Conservation (phyloP, 64 coral and sea anemone species). For the Montipora sp. region DNA sequence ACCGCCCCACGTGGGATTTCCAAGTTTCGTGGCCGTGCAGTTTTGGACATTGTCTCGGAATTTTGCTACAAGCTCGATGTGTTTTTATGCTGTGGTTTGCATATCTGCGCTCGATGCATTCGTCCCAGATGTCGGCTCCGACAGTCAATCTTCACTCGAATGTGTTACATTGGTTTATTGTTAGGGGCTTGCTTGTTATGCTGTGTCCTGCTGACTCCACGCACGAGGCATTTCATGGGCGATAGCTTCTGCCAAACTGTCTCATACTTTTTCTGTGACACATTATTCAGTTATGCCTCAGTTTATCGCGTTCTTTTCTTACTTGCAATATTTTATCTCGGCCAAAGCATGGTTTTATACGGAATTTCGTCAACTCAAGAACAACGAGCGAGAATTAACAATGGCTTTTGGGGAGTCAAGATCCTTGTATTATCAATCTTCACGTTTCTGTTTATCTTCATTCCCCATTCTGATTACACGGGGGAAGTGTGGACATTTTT, state of each 20-base stretch:
- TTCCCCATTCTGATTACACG: slow-evolving; percentile 92
- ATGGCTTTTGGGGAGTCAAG: slow-evolving; percentile 88
- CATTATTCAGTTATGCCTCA: slow-evolving; percentile 79
- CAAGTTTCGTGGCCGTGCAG: neutral
- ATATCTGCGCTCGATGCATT: slow-evolving; percentile 69
- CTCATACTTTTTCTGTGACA: slow-evolving; percentile 84
- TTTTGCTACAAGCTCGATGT: slow-evolving; percentile 70
- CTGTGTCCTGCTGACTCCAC: slow-evolving; percentile 80
- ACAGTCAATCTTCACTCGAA: slow-evolving; percentile 78
- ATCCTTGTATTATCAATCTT: slow-evolving; percentile 65
- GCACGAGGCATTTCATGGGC: slow-evolving; percentile 46
- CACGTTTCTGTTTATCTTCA: slow-evolving; percentile 78
- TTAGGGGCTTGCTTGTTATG: slow-evolving; percentile 82
- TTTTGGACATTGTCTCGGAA: slow-evolving; percentile 10
- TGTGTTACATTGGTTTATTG: slow-evolving; percentile 81
- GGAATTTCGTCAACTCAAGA: slow-evolving; percentile 66
- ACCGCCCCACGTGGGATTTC: neutral
- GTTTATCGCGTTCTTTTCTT: slow-evolving; percentile 87
- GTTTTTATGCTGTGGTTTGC: slow-evolving; percentile 82
- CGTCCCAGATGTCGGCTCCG: slow-evolving; percentile 50
- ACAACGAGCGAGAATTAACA: slow-evolving; percentile 75
- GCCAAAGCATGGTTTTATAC: slow-evolving; percentile 60
- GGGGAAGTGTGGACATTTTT: slow-evolving; percentile 99
- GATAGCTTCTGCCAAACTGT: slow-evolving; percentile 82
- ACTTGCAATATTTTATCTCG: slow-evolving; percentile 74